Base-by-base conservation (phyloP, 2,113 vertebrate species). In the Apistogramma diplotaenia region DNA sequence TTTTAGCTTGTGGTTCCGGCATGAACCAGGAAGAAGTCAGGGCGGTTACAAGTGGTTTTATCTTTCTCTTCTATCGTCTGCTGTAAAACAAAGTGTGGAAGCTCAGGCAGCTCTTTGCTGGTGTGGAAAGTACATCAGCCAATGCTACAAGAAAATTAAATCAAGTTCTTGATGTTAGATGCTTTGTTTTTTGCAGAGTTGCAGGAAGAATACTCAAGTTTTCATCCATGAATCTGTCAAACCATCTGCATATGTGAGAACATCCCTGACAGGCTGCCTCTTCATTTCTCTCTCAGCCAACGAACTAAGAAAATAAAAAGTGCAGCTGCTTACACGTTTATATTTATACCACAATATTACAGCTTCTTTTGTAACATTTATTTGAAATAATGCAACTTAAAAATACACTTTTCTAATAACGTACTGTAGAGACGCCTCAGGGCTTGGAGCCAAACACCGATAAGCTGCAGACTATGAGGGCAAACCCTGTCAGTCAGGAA, bases 401-500 rank as follows among this genome's bases (percentile, higher is more conserved):
- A 25, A 49, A n/a, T 1, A 0, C 8, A 27, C 6, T 2, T 13
- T 8, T 31, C 10, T 8, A 31, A n/a, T 70, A 51, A 51, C 46
- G 19, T 70, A n/a, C 25, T 19, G 12, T 3, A 29, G 43, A 1
- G 43, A 31, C 29, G 43, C 18, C 18, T 0, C 29, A 12, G 25
- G 25, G 43, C 16, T 51, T n/a, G 43, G 18, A 49, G 25, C 43
- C 43, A 51, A 70, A 51, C 43, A 51, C 43, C 13, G 10, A 51
- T n/a, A 51, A 9, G 10, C 65, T 49, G 40, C 4, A 8, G 0
- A 11, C 0, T n/a, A 8, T 70, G 0, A 29, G 16, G 40, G 12
- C 25, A 5, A 25, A 29, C 49, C 40, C 37, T 31, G 65, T 70
- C 2, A 51, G 65, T 31, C 65, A 51, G 65, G 25, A 70, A 51